Conservation (phyloP, 2,888 invertebrate species). For the Galerucella nymphaeae region DNA sequence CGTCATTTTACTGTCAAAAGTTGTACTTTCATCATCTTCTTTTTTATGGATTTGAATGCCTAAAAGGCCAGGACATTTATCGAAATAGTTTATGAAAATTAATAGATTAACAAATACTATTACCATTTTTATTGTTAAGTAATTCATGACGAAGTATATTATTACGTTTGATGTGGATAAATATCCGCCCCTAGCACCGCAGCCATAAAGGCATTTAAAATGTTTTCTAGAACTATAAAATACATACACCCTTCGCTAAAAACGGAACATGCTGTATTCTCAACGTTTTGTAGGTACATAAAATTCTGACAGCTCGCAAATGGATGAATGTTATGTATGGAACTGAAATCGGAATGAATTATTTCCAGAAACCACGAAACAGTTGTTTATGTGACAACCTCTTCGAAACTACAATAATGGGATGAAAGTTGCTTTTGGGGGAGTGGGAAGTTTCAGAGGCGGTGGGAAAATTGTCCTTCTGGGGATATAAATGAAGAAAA, state of each 20-base stretch:
- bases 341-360: slow-evolving; percentile 27
- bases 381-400: slow-evolving; percentile 44
- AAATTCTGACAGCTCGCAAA: slow-evolving; percentile 20
- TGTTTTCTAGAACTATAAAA: slow-evolving; percentile 8
- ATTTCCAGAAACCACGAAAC: slow-evolving; percentile 34
- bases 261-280: slow-evolving; percentile 6
- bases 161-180: neutral
- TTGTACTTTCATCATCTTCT: too few species aligned
- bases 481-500: neutral
- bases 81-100: too few species aligned
- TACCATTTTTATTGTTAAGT: neutral
- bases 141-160: neutral
- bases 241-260: neutral
- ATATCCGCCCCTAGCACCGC: neutral
- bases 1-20: too few species aligned
- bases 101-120: neutral
- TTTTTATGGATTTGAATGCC: too few species aligned
- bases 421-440: slow-evolving; percentile 32
- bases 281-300: slow-evolving; percentile 13
- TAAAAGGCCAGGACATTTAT: too few species aligned
- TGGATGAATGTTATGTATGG: slow-evolving; percentile 20
- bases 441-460: slow-evolving; percentile 25
- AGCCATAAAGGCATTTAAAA: neutral
- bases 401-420: slow-evolving; percentile 42
- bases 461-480: neutral